Percentiles rank a stretch among this genome's conserved stretches.
phyloP scores from a whole-genome alignment of 35 echinoderm and acorn worm genomes.

The Apostichopus japonicus region DNA sequence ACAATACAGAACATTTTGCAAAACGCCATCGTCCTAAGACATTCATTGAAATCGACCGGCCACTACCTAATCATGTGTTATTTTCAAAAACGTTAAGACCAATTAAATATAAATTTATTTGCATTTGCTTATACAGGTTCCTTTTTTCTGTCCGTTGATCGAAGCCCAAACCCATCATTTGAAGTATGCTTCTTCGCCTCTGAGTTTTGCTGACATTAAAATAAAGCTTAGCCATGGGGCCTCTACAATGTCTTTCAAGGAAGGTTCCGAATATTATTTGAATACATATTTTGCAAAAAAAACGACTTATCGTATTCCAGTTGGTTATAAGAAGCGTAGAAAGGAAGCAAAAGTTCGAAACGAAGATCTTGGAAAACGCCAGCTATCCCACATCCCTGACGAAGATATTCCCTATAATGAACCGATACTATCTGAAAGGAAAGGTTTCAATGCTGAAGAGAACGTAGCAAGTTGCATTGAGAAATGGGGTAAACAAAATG shows the following conservation, averaged over 20 bases:
- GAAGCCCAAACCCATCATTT: background rate
- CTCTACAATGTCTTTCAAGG: background rate
- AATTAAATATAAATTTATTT: background rate
- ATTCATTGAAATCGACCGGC: too few relatives aligned
- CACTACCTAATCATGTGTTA: too few relatives aligned
- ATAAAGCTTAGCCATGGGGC: background rate
- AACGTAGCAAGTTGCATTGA: background rate
- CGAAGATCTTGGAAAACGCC: background rate
- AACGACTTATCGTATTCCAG: background rate
- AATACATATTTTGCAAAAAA: background rate
- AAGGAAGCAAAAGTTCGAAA: too few relatives aligned
- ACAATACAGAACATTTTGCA: too few relatives aligned
- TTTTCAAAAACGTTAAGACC: too few relatives aligned
- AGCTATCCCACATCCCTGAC: background rate
- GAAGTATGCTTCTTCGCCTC: background rate
- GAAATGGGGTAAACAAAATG: conserved; percentile 25
- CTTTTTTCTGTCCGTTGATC: conserved; percentile 11
- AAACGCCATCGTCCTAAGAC: too few relatives aligned
- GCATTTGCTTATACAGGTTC: background rate
- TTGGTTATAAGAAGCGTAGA: background rate
- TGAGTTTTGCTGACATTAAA: background rate
- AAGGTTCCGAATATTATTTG: background rate
- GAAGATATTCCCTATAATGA: background rate
- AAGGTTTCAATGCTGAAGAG: background rate
- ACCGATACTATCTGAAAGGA: background rate